Conservation (phyloP, 1,140 invertebrate genomes). For the Magallana ariakensis region DNA sequence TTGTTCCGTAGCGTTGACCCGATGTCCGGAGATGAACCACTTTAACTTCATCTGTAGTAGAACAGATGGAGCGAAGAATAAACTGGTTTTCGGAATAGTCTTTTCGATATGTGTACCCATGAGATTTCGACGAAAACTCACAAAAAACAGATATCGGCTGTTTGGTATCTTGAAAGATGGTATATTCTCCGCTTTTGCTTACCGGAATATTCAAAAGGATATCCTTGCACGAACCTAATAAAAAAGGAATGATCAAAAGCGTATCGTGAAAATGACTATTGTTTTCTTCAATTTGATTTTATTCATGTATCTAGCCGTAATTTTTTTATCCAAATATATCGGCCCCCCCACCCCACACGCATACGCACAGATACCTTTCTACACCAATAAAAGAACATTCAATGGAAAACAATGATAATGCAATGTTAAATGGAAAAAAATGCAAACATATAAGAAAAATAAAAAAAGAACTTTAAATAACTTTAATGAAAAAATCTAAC, state of each 20-base stretch:
- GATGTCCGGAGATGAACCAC: neutral
- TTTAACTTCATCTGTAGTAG: neutral
- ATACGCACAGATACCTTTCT: too few species aligned
- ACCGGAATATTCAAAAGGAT: neutral
- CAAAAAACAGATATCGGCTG: neutral
- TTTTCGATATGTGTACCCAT: neutral
- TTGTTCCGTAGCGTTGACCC: neutral
- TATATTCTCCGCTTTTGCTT: slow-evolving; percentile 6
- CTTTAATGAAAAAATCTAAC: too few species aligned
- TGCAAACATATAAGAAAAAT: too few species aligned
- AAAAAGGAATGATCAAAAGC: neutral
- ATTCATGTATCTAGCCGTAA: too few species aligned
- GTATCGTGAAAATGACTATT: neutral
- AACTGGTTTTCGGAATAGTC: neutral
- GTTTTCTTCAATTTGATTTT: too few species aligned
- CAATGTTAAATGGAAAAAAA: too few species aligned
- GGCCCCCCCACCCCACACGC: too few species aligned
- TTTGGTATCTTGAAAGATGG: too few species aligned
- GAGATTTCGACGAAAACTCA: neutral
- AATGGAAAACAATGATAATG: too few species aligned
- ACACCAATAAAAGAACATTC: too few species aligned
- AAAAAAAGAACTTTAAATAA: too few species aligned
- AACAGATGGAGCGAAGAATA: neutral
- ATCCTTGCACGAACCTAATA: slow-evolving; percentile 16
- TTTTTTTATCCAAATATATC: too few species aligned